Conservation (phyloP, 2,888 invertebrate species). For the Deilephila elpenor region DNA sequence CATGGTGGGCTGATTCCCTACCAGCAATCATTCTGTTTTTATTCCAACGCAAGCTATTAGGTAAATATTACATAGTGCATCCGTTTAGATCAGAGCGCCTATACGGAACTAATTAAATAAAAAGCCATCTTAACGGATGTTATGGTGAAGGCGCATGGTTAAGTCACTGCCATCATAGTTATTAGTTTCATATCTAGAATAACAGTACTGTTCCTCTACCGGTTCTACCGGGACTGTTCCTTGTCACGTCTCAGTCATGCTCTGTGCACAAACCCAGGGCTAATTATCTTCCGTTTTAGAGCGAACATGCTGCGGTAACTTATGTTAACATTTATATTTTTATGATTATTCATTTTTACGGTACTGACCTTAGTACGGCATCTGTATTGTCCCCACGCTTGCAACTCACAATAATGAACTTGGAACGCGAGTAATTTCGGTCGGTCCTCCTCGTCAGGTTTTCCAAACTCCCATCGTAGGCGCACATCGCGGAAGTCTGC, state of each 20-base stretch:
- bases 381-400: constrained; percentile 91
- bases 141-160: background rate
- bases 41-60: background rate
- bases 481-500: constrained; percentile 87
- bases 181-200: background rate
- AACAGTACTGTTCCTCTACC: constrained; percentile 2
- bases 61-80: background rate
- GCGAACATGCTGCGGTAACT: constrained; percentile 36
- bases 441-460: constrained; percentile 60
- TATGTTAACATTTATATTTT: background rate
- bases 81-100: background rate
- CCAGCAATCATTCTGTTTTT: background rate
- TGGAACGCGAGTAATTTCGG: constrained; percentile 86
- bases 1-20: background rate
- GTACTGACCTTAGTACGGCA: constrained; percentile 86
- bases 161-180: background rate
- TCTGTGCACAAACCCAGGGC: constrained; percentile 49
- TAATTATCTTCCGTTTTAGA: constrained; percentile 72
- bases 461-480: constrained; percentile 86
- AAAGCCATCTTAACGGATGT: constrained; percentile 34
- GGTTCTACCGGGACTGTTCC: constrained; percentile 48
- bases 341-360: background rate
- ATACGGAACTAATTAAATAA: constrained; percentile 4
- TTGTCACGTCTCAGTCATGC: constrained; percentile 63
- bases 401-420: constrained; percentile 91